Base-by-base conservation (phyloP, 2,797 vertebrate species). In the Selene dorsalis region DNA sequence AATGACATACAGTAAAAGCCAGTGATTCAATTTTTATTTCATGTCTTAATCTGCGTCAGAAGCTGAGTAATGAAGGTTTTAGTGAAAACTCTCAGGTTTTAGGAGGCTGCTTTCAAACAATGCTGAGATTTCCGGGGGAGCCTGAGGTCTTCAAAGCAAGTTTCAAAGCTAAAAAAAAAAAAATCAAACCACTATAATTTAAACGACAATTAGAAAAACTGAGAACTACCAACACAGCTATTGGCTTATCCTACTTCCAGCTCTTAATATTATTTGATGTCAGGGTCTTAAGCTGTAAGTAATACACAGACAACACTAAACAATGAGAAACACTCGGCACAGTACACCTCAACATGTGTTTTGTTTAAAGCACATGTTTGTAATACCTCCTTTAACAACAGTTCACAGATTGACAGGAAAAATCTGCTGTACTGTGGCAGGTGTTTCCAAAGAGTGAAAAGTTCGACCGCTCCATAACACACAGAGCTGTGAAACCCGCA, bases 361-460 rank as follows among this genome's bases (percentile, higher is more conserved):
- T 32, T 32, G 30, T 43, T 11, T 41, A 63, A 20, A 84, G 22
- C 53, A 43, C 7, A 32, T 6, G 4, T 24, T 60, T 63, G 43
- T 62, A 66, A 41, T 56, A 28, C 53, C n/a, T 41, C 71, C 65
- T 3, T 20, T 17, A 61, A 20, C 61, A 70, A 22, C 62, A 79
- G 9, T 67, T 82, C 67, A 56, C 20, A 61, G 39, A 65, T 16
- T 58, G 45, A 35, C 5, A 6, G 60, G 30, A 58, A 70, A 83
- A 73, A 39, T 24, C 47, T 43, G 18, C 32, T 6, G 63, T 62
- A 57, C 82, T 71, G 72, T 80, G 30, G 81, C 78, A 81, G 75
- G 73, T 82, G 79, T 87, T 89, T 77, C 73, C 71, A 66, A 80
- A 81, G 1, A 57, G 41, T 75, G 56, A 79, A 73, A 83, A 73